Base-by-base conservation (phyloP, 2,888 invertebrate genomes). In the Anorthoa munda region DNA sequence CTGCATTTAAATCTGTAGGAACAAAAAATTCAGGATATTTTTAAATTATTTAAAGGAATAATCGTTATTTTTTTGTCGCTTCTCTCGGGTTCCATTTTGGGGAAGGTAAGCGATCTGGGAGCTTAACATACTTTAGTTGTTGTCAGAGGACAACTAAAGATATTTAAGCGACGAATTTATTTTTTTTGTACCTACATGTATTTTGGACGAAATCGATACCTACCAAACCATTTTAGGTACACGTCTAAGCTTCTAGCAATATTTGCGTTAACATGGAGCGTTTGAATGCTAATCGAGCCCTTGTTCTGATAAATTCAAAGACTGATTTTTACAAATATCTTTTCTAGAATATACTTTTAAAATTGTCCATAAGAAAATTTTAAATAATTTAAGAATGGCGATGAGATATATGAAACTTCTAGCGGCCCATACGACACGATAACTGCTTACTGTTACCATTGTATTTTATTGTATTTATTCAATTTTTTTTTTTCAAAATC, bases 1-100 rank as follows among this genome's bases (percentile, higher is more conserved):
- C 45, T 2, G 12, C 66, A 73, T 53, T 70, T 56, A 65, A 75
- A 70, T 65, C 63, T 66, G 65, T 50, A 18, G 18, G 31, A 58
- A 58, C 60, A 68, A 78, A 81, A 75, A 56, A 53, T 65, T 17
- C 15, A 72, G 15, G 48, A 55, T 55, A 72, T 70, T 76, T 74
- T 48, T 39, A 60, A 65, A 71, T 75, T 53, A 69, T 61, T 63
- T 39, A 55, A 60, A 55, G 55, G n/a, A 55, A 71, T 66, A 56
- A 74, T 63, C 18, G 48, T 51, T 53, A 15, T 4, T 65, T 65
- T 53, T 66, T 51, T 45, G n/a, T 56, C 61, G 15, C 59, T 53
- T 55, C 1, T 55, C 53, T 73, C 18, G 13, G 26, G 4, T 26
- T 12, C n/a, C 53, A 17, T 45, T 69, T 81, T 64, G 18, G 31